Evolutionary conservation across 2,888 invertebrate species (phyloP).

Genomic region (Calameuta idolon): DNA sequence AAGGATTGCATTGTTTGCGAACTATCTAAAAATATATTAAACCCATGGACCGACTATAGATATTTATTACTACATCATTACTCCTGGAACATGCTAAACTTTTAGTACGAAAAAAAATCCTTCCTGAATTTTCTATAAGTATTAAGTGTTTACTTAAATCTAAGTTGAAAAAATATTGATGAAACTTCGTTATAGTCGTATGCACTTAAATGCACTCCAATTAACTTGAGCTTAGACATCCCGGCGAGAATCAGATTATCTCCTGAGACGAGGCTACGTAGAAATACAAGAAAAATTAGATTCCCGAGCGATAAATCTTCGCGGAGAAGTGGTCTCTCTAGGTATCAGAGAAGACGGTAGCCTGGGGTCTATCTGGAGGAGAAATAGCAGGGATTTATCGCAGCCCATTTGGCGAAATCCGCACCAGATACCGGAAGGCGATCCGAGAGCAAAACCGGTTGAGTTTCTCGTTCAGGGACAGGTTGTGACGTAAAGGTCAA

Average conservation of each 20-base stretch:
- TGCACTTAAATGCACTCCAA: not conserved
- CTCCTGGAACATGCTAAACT: too few relatives aligned
- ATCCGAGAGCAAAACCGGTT: slow-evolving; percentile 30
- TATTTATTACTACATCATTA: too few relatives aligned
- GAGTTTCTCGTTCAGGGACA: slow-evolving; percentile 35
- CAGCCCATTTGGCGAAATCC: slow-evolving; percentile 1
- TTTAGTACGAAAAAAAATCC: too few relatives aligned
- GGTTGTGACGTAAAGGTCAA: slow-evolving; percentile 53
- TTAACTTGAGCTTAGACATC: not conserved
- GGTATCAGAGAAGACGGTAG: not conserved
- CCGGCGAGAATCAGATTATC: not conserved
- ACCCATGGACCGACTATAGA: too few relatives aligned
- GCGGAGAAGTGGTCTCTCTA: not conserved
- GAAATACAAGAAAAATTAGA: not conserved
- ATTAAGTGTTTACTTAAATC: not conserved
- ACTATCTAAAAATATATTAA: too few relatives aligned
- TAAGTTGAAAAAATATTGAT: not conserved
- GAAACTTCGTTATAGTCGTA: not conserved
- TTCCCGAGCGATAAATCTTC: not conserved
- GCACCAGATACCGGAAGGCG: slow-evolving; percentile 2
- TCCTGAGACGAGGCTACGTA: not conserved
- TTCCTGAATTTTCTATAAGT: too few relatives aligned
- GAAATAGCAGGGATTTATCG: not conserved
- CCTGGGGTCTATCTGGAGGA: not conserved
- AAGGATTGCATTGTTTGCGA: too few relatives aligned